Percentiles rank a stretch among this genome's conserved stretches.
Evolutionary conservation across 1,140 invertebrate genomes (phyloP).

Genomic region (Pectinophora gossypiella): DNA sequence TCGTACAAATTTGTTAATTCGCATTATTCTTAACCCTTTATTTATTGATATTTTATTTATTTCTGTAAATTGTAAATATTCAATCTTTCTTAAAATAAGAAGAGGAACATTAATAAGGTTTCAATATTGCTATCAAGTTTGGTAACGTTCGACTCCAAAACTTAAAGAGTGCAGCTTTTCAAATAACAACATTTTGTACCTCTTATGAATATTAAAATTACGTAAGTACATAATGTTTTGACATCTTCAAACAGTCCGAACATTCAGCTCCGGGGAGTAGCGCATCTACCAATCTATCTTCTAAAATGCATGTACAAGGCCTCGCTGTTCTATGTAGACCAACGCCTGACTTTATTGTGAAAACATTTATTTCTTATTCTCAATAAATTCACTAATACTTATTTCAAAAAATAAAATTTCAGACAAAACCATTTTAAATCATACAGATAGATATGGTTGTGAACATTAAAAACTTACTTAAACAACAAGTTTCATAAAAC

Average conservation of each 20-base stretch:
- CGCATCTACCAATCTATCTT: slow-evolving; percentile 71
- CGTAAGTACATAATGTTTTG: slow-evolving; percentile 1
- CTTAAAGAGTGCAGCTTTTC: slow-evolving; percentile 73
- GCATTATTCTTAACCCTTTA: slow-evolving; percentile 66
- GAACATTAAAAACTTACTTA: not conserved
- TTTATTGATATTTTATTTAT: slow-evolving; percentile 72
- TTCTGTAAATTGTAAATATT: slow-evolving; percentile 75
- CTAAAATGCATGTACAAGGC: slow-evolving; percentile 53
- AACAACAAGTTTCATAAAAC: no score
- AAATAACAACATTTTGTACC: slow-evolving; percentile 71
- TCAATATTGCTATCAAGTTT: slow-evolving; percentile 70
- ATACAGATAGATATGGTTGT: no score
- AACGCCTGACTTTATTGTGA: slow-evolving; percentile 25
- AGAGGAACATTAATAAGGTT: slow-evolving; percentile 76
- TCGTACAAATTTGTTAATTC: slow-evolving; percentile 72
- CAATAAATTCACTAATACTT: slow-evolving; percentile 38
- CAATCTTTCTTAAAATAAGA: slow-evolving; percentile 76
- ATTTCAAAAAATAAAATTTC: slow-evolving; percentile 30
- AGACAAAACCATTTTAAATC: no score
- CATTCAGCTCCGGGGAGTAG: slow-evolving; percentile 61
- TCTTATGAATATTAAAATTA: slow-evolving; percentile 4
- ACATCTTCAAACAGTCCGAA: slow-evolving; percentile 30
- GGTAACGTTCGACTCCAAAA: slow-evolving; percentile 68
- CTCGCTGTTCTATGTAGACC: slow-evolving; percentile 23
- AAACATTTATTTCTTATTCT: not conserved